Conservation (phyloP, 2,888 invertebrate genomes). For the Platycheirus albimanus region DNA sequence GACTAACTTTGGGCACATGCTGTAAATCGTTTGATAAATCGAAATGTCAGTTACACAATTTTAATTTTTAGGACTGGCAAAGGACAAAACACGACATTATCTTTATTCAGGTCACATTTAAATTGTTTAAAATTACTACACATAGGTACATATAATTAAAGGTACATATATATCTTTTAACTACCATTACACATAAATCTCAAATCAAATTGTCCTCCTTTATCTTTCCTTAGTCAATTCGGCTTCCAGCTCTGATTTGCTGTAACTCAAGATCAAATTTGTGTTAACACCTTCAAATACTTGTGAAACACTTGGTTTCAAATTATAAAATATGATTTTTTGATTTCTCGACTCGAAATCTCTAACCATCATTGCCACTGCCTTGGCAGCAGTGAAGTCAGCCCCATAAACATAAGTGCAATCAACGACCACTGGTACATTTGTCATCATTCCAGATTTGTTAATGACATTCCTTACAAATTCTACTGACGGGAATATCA, state of each 20-base stretch:
- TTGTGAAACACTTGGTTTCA: slow-evolving; percentile 91
- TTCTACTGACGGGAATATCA: slow-evolving; percentile 96
- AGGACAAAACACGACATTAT: background rate
- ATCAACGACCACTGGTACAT: slow-evolving; percentile 91
- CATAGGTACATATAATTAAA: too few species aligned
- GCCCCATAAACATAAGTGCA: slow-evolving; percentile 94
- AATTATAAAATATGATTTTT: slow-evolving; percentile 91
- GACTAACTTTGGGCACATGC: too few species aligned
- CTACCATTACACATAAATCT: background rate
- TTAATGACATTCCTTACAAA: slow-evolving; percentile 93
- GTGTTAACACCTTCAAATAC: slow-evolving; percentile 87
- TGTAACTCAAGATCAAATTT: slow-evolving; percentile 79
- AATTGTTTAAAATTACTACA: background rate
- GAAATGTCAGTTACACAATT: too few species aligned
- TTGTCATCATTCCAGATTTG: slow-evolving; percentile 88
- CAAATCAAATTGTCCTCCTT: too few species aligned
- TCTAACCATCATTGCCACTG: slow-evolving; percentile 88
- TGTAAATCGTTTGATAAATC: too few species aligned
- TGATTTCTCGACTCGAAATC: slow-evolving; percentile 89
- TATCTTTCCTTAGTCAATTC: slow-evolving; percentile 56
- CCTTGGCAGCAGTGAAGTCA: slow-evolving; percentile 93
- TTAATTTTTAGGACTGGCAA: too few species aligned
- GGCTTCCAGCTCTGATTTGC: slow-evolving; percentile 76
- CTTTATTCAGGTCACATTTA: background rate
- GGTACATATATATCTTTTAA: too few species aligned